Evolutionary conservation across 2,888 invertebrate species (phyloP).

Genomic region (Hylaea fasciaria): DNA sequence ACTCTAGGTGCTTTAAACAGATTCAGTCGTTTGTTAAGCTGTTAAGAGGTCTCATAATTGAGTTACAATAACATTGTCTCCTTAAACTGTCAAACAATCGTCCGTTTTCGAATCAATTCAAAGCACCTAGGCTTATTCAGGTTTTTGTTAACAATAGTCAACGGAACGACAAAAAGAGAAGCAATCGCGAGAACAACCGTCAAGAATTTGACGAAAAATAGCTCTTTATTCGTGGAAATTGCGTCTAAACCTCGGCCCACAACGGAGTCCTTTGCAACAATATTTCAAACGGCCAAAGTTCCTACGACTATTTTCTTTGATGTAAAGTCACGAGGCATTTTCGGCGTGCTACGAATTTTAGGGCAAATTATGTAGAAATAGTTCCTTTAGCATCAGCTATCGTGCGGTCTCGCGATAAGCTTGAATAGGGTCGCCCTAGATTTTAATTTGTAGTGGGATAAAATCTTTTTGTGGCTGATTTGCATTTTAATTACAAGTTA

Average conservation of each 20-base stretch:
- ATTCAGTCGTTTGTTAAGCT: conserved; percentile 32
- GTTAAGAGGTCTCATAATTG: conserved; percentile 24
- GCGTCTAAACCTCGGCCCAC: conserved; percentile 39
- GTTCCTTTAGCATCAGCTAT: conserved; percentile 65
- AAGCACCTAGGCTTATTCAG: conserved; percentile 16
- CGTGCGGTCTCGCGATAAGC: conserved; percentile 47
- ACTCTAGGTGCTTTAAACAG: conserved; percentile 46
- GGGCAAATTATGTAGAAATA: conserved; percentile 72
- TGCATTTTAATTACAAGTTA: conserved; percentile 43
- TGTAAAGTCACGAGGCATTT: conserved; percentile 68
- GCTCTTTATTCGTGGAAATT: conserved; percentile 47
- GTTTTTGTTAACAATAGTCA: conserved; percentile 13
- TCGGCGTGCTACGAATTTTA: conserved; percentile 68
- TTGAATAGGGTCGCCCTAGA: conserved; percentile 40
- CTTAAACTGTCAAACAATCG: conserved; percentile 8
- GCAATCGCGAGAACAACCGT: conserved; percentile 33
- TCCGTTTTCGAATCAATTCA: conserved; percentile 19
- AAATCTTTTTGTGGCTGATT: conserved; percentile 43
- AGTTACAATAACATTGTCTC: conserved; percentile 14
- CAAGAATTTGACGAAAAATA: conserved; percentile 41
- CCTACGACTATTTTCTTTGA: conserved; percentile 69
- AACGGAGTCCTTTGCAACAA: conserved; percentile 49
- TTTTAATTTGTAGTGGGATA: conserved; percentile 43
- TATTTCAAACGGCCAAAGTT: conserved; percentile 53
- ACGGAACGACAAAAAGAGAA: conserved; percentile 32